Percentiles rank a stretch among this genome's conserved stretches.
These are phyloP conservation scores for Prunella strophiata DNA, from an alignment of 2,797 vertebrate species.

Conservation along the genomic window DNA sequence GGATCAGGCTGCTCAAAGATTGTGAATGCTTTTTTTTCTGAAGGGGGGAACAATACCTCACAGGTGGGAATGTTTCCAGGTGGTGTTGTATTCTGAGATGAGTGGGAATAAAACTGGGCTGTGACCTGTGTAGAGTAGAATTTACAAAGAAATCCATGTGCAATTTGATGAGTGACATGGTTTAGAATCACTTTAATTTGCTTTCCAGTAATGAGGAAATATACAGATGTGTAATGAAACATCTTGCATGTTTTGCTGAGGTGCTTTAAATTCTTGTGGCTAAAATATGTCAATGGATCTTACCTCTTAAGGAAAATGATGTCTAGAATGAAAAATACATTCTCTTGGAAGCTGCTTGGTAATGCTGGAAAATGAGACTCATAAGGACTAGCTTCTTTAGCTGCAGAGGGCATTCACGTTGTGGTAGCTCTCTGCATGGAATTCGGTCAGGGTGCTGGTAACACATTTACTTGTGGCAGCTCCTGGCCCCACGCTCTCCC, in stretches of 20 bases:
- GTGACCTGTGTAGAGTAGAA: background rate
- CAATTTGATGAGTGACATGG: background rate
- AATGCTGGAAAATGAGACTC: background rate
- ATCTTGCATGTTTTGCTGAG: background rate
- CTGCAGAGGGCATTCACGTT: background rate
- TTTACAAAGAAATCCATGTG: background rate
- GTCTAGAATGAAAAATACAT: background rate
- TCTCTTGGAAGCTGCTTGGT: background rate
- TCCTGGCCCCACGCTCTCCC: background rate
- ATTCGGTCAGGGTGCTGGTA: background rate
- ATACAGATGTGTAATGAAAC: background rate
- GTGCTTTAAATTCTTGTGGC: background rate
- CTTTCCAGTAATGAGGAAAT: background rate
- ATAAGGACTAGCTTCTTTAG: background rate
- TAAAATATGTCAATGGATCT: background rate
- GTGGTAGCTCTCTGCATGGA: background rate
- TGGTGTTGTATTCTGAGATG: background rate
- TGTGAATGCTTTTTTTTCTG: background rate
- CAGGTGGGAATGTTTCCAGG: background rate
- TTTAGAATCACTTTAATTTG: constrained; percentile 12
- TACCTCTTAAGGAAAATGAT: background rate
- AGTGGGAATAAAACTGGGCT: background rate
- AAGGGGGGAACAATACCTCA: background rate
- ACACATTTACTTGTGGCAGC: background rate
- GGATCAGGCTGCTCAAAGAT: background rate